phyloP scores from a whole-genome alignment of 2,888 invertebrate species.

The Oscheius myriophilus region DNA sequence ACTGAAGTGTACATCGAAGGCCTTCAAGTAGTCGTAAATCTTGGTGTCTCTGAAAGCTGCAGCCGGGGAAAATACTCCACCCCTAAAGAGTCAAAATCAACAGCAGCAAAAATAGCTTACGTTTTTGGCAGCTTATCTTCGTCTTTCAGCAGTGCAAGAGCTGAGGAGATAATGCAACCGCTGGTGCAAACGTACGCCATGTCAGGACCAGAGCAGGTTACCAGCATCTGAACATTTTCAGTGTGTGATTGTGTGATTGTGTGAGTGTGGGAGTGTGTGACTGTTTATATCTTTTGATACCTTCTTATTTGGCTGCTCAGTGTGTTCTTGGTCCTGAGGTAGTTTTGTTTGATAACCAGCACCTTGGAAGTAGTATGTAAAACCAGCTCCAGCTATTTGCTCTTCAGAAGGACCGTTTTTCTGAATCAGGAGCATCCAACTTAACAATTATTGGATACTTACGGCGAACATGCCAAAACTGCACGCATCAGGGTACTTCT shows the following conservation, averaged over 20 bases:
- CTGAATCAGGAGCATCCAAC: conserved; percentile 33
- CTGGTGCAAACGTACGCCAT: conserved; percentile 73
- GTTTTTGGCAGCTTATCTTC: conserved; percentile 80
- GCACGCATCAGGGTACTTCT: conserved; percentile 80
- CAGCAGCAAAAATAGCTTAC: too few species aligned
- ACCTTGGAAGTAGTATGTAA: conserved; percentile 80
- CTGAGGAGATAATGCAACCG: conserved; percentile 80
- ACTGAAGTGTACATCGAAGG: conserved; percentile 75
- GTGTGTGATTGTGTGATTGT: too few species aligned
- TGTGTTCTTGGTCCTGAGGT: conserved; percentile 71
- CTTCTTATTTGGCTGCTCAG: conserved; percentile 78
- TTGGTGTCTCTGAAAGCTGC: conserved; percentile 84
- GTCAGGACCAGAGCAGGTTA: conserved; percentile 77
- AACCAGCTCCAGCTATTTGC: conserved; percentile 74
- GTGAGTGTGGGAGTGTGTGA: too few species aligned
- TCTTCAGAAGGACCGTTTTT: conserved; percentile 75
- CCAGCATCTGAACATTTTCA: conserved; percentile 74
- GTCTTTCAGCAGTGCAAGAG: conserved; percentile 81
- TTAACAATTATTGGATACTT: not conserved
- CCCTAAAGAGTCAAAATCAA: conserved; percentile 75
- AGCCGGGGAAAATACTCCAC: conserved; percentile 86
- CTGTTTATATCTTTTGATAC: conserved; percentile 71
- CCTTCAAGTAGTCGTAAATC: conserved; percentile 80
- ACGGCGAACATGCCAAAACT: conserved; percentile 79
- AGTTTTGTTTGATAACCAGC: conserved; percentile 81